Conservation (phyloP, 2,888 invertebrate species). For the Plebejus anna region DNA sequence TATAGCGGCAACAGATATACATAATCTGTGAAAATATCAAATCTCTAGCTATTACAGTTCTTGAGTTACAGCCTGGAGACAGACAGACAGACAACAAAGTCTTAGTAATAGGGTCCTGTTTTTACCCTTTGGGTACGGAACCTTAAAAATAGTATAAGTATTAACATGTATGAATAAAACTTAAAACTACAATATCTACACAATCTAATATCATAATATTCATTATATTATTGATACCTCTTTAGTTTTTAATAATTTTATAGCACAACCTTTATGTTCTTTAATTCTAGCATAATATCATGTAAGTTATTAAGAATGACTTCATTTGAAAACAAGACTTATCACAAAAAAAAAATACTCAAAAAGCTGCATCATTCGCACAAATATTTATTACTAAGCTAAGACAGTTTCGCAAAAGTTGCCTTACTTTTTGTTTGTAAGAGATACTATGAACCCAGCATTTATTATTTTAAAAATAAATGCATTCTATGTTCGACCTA, state of each 20-base stretch:
- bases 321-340: background rate
- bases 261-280: constrained; percentile 31
- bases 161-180: background rate
- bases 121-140: too few species aligned
- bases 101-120: too few species aligned
- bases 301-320: background rate
- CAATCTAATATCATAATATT: background rate
- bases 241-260: constrained; percentile 2
- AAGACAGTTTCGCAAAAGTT: background rate
- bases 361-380: background rate
- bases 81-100: too few species aligned
- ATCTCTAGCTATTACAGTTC: background rate
- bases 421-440: background rate
- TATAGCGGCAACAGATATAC: background rate
- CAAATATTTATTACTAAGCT: background rate
- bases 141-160: background rate
- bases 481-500: background rate
- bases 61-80: too few species aligned
- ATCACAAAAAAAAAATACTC: background rate
- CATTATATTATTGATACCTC: background rate
- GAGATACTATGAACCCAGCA: too few species aligned
- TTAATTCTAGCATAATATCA: background rate
- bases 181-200: background rate
- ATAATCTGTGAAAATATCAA: background rate
- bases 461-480: background rate